phyloP scores from a whole-genome alignment of 2,113 vertebrate genomes.

The Phylloscopus trochiloides region DNA sequence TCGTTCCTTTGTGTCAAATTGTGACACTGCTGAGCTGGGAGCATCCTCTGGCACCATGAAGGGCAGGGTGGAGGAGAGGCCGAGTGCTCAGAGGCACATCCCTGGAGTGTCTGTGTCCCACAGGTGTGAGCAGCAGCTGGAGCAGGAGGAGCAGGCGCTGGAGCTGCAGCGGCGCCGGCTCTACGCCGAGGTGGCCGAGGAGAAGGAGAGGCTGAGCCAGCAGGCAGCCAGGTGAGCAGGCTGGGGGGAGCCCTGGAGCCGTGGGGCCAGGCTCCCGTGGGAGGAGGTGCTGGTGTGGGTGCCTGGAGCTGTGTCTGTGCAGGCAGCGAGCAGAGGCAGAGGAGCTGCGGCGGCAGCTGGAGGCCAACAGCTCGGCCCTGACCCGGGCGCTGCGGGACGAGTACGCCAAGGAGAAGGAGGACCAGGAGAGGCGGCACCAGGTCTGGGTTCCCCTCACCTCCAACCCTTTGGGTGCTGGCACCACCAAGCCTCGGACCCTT shows the following conservation, averaged over 20 bases:
- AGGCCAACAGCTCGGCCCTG: slow-evolving; percentile 80
- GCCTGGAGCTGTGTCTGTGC: slow-evolving; percentile 54
- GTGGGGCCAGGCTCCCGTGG: accelerated
- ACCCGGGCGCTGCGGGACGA: slow-evolving; percentile 81
- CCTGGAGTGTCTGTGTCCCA: neutral
- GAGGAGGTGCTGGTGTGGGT: neutral
- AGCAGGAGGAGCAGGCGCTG: slow-evolving; percentile 86
- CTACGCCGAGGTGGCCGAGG: slow-evolving; percentile 85
- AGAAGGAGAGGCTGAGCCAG: slow-evolving; percentile 87
- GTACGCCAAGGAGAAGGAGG: slow-evolving; percentile 83
- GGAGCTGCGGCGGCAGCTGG: slow-evolving; percentile 84
- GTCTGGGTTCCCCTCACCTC: slow-evolving; percentile 39
- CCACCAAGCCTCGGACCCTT: accelerated
- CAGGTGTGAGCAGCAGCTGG: slow-evolving; percentile 91
- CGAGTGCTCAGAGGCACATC: accelerated
- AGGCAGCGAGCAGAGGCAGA: slow-evolving; percentile 89
- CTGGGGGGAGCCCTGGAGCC: neutral
- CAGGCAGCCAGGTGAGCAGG: slow-evolving; percentile 82
- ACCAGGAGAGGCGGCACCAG: slow-evolving; percentile 90
- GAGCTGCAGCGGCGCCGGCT: slow-evolving; percentile 89
- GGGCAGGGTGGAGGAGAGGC: no score
- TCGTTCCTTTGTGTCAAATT: no score
- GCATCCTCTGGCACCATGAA: accelerated
- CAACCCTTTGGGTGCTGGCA: neutral
- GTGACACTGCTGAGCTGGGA: neutral